Evolutionary conservation across 2,888 invertebrate genomes (phyloP).

Genomic region (Diploptera punctata): DNA sequence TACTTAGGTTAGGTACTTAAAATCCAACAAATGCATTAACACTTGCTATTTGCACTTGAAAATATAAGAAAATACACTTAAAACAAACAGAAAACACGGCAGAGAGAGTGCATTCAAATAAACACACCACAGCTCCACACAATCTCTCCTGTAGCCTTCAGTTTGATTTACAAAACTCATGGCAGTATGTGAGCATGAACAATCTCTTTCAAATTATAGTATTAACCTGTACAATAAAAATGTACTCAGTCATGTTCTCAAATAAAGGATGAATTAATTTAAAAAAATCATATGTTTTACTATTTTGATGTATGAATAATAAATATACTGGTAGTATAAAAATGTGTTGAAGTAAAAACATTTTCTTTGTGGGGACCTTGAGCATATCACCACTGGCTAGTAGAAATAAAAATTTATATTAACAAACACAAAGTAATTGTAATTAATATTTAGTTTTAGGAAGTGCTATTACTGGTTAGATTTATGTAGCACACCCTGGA

Average conservation of each 20-base stretch:
- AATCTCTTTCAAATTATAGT: not conserved
- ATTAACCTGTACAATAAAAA: not conserved
- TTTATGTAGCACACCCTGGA: no score
- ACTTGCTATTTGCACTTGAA: not conserved
- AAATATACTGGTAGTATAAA: no score
- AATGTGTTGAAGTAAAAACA: no score
- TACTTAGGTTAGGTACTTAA: not conserved
- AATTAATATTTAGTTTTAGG: no score
- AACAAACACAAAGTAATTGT: no score
- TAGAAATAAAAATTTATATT: no score
- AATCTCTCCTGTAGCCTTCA: no score
- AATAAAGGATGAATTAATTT: not conserved
- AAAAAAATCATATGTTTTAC: not conserved
- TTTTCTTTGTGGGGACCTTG: no score
- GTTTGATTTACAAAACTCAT: no score
- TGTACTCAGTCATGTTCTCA: not conserved
- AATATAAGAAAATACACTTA: not conserved
- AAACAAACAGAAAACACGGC: not conserved
- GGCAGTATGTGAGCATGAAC: not conserved
- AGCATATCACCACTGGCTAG: no score
- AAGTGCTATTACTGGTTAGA: no score
- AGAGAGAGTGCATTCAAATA: not conserved
- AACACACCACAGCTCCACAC: not conserved
- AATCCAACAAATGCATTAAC: not conserved
- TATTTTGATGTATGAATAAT: not conserved